phyloP scores from a whole-genome alignment of 2,113 vertebrate species.

The Chrysemys picta region DNA sequence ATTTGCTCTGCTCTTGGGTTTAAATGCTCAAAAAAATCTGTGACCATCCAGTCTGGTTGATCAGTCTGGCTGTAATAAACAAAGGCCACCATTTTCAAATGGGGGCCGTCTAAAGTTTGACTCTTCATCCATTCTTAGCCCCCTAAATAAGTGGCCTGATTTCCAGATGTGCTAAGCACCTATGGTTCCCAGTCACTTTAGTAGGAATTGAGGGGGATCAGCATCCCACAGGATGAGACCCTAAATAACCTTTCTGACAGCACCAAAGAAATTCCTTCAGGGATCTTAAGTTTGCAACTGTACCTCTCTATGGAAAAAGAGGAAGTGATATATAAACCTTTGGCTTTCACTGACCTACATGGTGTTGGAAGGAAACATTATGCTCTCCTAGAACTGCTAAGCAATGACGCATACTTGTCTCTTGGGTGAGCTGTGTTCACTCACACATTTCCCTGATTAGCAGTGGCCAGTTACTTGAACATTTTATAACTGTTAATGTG shows the following conservation, averaged over 20 bases:
- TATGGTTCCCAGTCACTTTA: not conserved
- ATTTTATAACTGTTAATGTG: constrained; percentile 41
- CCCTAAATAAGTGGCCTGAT: not conserved
- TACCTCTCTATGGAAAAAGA: not conserved
- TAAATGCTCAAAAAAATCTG: constrained; percentile 17
- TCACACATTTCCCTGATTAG: constrained; percentile 40
- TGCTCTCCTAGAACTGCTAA: constrained; percentile 69
- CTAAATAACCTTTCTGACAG: not conserved
- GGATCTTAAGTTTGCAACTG: not conserved
- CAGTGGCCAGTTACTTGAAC: not conserved
- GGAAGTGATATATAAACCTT: not conserved
- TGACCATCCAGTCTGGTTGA: not conserved
- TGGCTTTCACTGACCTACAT: not conserved
- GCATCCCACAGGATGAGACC: not conserved
- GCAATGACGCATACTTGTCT: constrained; percentile 54
- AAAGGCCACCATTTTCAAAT: not conserved
- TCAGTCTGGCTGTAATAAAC: not conserved
- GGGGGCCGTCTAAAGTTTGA: not conserved
- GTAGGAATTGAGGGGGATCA: not conserved
- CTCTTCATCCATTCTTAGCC: not conserved
- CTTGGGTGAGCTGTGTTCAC: constrained; percentile 51
- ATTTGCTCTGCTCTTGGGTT: not conserved
- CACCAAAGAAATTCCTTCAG: not conserved
- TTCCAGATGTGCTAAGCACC: not conserved
- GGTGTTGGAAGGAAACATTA: constrained; percentile 34